These are phyloP conservation scores for Pseudocheirus occidentalis DNA, from an alignment of 2,797 vertebrate genomes.

Conservation along the genomic window DNA sequence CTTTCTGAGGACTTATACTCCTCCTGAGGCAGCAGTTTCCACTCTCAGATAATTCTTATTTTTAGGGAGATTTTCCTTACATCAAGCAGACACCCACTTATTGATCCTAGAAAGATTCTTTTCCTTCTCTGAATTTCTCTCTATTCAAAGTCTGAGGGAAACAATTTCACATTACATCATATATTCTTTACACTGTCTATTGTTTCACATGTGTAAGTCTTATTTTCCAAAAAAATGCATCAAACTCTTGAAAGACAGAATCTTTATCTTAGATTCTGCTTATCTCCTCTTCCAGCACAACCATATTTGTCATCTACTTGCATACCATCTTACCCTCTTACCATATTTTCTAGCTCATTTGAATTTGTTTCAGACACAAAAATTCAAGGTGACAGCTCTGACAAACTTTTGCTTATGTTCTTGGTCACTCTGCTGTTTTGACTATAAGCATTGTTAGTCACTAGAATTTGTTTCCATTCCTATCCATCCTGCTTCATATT, in stretches of 20 bases:
- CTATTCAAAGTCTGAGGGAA: neutral
- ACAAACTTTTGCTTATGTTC: neutral
- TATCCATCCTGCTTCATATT: neutral
- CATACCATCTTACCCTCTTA: neutral
- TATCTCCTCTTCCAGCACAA: neutral
- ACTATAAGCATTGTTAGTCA: neutral
- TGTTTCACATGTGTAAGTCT: neutral
- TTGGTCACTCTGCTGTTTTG: neutral
- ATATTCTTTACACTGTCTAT: neutral
- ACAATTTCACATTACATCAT: neutral
- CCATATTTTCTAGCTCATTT: neutral
- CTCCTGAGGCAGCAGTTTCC: neutral
- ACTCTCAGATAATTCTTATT: neutral
- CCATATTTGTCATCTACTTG: neutral
- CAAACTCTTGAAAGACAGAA: neutral
- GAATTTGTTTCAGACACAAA: neutral
- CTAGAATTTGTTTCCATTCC: neutral
- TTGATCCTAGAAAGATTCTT: neutral
- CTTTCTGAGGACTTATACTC: neutral
- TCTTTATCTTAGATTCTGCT: neutral
- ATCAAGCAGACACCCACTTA: neutral
- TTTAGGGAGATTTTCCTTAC: neutral
- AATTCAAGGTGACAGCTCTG: neutral
- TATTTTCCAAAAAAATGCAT: neutral
- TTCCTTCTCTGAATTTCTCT: slow-evolving; percentile 26